phyloP scores from a whole-genome alignment of 2,888 invertebrate genomes.

The Tineola bisselliella region DNA sequence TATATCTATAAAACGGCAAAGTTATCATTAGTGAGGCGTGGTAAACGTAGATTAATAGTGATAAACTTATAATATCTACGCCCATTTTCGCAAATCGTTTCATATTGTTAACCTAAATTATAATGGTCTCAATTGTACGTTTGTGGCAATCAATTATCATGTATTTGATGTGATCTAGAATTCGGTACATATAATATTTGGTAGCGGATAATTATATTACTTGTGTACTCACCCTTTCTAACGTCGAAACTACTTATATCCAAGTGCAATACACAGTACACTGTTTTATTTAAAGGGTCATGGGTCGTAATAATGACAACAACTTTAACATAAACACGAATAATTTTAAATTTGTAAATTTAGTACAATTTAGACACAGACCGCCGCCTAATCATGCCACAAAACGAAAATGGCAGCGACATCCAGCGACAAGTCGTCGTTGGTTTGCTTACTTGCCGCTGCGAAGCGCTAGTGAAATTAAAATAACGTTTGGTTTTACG shows the following conservation, averaged over 20 bases:
- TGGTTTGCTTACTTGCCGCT: constrained; percentile 9
- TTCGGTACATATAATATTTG: neutral
- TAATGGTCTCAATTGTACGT: constrained; percentile 10
- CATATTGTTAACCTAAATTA: constrained; percentile 15
- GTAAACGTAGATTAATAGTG: constrained; percentile 31
- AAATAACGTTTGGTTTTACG: neutral
- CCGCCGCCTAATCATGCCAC: constrained; percentile 60
- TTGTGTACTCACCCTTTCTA: constrained; percentile 53
- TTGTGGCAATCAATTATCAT: constrained; percentile 12
- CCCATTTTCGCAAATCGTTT: constrained; percentile 36
- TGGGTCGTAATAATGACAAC: constrained; percentile 28
- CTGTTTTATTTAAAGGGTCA: constrained; percentile 17
- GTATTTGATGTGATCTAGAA: neutral
- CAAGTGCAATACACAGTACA: constrained; percentile 30
- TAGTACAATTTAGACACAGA: constrained; percentile 27
- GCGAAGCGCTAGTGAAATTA: constrained; percentile 4
- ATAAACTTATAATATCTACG: constrained; percentile 48
- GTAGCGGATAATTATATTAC: constrained; percentile 28
- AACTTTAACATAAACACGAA: constrained; percentile 5
- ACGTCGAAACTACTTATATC: constrained; percentile 52
- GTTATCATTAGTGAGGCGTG: constrained; percentile 20
- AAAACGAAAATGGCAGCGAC: constrained; percentile 68
- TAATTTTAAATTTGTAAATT: neutral
- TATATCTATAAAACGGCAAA: neutral
- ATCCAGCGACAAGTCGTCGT: constrained; percentile 44